Evolutionary conservation across 1,140 invertebrate species (phyloP).

Genomic region (Belonocnema kinseyi): DNA sequence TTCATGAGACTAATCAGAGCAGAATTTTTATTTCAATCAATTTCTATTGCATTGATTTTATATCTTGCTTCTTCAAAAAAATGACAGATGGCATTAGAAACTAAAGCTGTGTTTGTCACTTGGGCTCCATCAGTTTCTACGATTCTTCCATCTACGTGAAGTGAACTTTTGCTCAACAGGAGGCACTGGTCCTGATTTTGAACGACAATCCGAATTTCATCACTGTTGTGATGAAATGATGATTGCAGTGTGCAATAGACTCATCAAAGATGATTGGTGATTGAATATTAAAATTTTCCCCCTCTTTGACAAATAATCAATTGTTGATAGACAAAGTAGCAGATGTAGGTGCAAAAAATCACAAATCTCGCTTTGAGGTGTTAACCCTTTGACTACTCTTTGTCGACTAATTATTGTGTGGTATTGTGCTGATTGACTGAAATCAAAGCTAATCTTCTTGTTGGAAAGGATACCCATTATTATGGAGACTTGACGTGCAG

Average conservation of each 20-base stretch:
- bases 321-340: slow-evolving; percentile 29
- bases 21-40: slow-evolving; percentile 27
- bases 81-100: neutral
- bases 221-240: no score
- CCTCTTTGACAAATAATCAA: neutral
- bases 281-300: slow-evolving; percentile 5
- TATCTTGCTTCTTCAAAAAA: no score
- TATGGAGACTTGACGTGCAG: slow-evolving; percentile 1
- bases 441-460: slow-evolving; percentile 20
- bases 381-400: neutral
- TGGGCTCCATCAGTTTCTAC: no score
- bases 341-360: neutral
- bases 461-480: slow-evolving; percentile 1
- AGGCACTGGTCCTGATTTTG: no score
- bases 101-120: no score
- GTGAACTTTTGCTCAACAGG: no score
- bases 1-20: neutral
- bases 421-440: slow-evolving; percentile 14
- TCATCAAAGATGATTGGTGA: no score
- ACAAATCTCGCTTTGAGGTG: slow-evolving; percentile 19
- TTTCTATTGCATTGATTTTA: neutral
- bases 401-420: slow-evolving; percentile 12
- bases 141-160: no score
- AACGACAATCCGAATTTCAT: no score
- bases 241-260: no score